phyloP scores from a whole-genome alignment of 2,797 vertebrate species.

The Uromys caudimaculatus region DNA sequence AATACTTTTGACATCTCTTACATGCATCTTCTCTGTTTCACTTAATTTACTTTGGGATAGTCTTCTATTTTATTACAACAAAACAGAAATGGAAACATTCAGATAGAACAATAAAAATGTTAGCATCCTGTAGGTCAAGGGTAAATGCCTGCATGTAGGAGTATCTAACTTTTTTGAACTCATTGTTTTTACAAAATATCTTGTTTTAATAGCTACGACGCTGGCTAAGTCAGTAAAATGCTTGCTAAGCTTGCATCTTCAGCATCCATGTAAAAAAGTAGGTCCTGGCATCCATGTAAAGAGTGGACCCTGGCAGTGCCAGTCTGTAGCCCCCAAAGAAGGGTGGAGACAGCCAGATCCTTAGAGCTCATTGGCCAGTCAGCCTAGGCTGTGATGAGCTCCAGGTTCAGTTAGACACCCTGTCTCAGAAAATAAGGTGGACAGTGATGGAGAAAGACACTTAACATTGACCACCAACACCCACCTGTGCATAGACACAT shows the following conservation, averaged over 20 bases:
- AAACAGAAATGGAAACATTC: conserved; percentile 29
- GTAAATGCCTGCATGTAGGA: conserved; percentile 35
- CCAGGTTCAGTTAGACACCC: not conserved
- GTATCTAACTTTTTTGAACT: not conserved
- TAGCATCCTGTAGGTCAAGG: conserved; percentile 35
- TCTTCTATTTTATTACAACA: conserved; percentile 48
- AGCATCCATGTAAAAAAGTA: not conserved
- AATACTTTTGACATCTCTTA: not conserved
- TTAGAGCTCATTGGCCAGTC: not conserved
- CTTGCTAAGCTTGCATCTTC: not conserved
- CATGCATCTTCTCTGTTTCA: not conserved
- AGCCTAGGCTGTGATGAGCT: not conserved
- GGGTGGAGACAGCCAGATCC: not conserved
- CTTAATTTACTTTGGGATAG: conserved; percentile 27
- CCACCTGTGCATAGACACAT: not conserved
- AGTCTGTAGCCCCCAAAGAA: not conserved
- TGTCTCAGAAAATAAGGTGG: not conserved
- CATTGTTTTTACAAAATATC: conserved; percentile 35
- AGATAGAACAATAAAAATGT: conserved; percentile 52
- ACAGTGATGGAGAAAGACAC: not conserved
- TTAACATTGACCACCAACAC: not conserved
- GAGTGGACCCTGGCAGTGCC: not conserved
- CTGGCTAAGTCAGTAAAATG: not conserved
- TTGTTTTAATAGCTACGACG: not conserved
- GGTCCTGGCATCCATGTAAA: not conserved